phyloP scores from a whole-genome alignment of 2,113 vertebrate genomes.

The Epinephelus cyanopodus region DNA sequence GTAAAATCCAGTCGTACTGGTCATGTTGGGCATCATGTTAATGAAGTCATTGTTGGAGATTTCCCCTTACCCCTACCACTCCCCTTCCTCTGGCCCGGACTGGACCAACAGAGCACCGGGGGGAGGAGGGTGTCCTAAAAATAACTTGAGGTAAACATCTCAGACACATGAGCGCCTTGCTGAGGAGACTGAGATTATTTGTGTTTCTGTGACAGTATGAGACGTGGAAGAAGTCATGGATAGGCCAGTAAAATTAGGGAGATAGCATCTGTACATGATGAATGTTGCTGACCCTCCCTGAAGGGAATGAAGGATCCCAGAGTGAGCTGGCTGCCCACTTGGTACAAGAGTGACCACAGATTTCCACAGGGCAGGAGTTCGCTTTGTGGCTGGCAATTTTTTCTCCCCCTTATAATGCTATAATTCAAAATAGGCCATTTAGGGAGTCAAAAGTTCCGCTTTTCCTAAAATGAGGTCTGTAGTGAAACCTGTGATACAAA shows the following conservation, averaged over 20 bases:
- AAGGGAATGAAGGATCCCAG: slow-evolving; percentile 27
- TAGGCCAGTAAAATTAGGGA: not conserved
- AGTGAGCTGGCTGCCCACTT: slow-evolving; percentile 4
- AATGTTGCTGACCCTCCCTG: not conserved
- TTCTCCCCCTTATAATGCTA: not conserved
- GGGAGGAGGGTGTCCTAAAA: slow-evolving; percentile 48
- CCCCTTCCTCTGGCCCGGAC: slow-evolving; percentile 69
- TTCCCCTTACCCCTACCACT: slow-evolving; percentile 62
- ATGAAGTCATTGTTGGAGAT: slow-evolving; percentile 73
- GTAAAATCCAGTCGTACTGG: slow-evolving; percentile 28
- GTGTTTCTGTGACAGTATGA: not conserved
- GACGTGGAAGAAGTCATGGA: not conserved
- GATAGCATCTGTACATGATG: slow-evolving; percentile 21
- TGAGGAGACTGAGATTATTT: not conserved
- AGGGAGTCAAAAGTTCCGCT: not conserved
- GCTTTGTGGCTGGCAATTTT: not conserved
- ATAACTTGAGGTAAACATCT: slow-evolving; percentile 50
- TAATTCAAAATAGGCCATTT: slow-evolving; percentile 3
- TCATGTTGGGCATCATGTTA: slow-evolving; percentile 59
- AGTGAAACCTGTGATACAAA: not conserved
- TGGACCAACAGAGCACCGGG: slow-evolving; percentile 64
- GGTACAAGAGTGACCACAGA: not conserved
- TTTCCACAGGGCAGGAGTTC: slow-evolving; percentile 15
- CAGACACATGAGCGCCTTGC: slow-evolving; percentile 18
- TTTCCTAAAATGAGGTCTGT: not conserved